A percentile compares a stretch with the other conserved stretches of the same genome.
phyloP scores from a whole-genome alignment of 2,113 vertebrate species.

The Prinia subflava region DNA sequence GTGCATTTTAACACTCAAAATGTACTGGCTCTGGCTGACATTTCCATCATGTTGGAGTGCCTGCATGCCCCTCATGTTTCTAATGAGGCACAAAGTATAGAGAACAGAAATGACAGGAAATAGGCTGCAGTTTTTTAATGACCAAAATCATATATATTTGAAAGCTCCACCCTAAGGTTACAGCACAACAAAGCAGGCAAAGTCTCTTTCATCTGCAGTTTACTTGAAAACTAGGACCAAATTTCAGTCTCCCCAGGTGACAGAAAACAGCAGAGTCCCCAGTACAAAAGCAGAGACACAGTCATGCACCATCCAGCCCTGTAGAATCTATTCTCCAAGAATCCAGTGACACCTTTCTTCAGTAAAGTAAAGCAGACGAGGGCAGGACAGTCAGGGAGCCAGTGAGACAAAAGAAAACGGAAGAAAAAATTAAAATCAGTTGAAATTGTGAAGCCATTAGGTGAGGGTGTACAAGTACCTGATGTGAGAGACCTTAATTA shows the following conservation, averaged over 20 bases:
- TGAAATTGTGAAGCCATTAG: neutral
- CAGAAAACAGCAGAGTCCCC: neutral
- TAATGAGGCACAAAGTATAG: neutral
- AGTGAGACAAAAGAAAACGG: neutral
- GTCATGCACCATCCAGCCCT: neutral
- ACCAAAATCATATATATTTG: conserved; percentile 18
- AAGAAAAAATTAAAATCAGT: neutral
- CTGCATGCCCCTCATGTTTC: neutral
- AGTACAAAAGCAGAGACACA: neutral
- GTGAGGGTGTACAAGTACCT: neutral
- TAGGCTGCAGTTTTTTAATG: neutral
- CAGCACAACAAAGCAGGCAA: neutral
- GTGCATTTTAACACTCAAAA: neutral
- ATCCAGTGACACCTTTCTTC: neutral
- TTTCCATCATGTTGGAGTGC: neutral
- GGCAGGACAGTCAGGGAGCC: neutral
- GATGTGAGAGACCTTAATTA: neutral
- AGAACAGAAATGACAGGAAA: neutral
- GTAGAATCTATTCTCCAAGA: neutral
- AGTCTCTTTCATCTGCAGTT: conserved; percentile 24
- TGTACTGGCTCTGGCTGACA: neutral
- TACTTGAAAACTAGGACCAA: neutral
- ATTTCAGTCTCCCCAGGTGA: neutral
- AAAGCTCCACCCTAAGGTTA: conserved; percentile 13
- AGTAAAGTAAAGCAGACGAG: neutral